These are phyloP conservation scores for Lates japonicus DNA, from an alignment of 2,797 vertebrate species.

Conservation along the genomic window DNA sequence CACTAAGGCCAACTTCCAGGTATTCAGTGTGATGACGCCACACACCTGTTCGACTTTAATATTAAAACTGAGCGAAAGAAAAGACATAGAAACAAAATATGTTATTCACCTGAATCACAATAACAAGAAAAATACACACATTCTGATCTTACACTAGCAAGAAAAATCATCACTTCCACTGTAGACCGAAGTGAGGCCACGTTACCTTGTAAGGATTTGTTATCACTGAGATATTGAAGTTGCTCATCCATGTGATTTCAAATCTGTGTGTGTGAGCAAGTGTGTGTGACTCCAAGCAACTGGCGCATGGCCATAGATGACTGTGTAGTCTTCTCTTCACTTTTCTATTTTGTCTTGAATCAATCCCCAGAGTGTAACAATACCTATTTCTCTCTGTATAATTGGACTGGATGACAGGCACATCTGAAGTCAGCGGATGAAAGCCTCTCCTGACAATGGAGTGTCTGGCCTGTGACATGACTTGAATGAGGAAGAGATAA, in stretches of 20 bases:
- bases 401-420: constrained; percentile 89
- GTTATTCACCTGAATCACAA: background rate
- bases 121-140: background rate
- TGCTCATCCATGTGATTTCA: constrained; percentile 75
- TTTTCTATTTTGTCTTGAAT: constrained; percentile 89
- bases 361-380: constrained; percentile 87
- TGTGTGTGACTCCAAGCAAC: constrained; percentile 56
- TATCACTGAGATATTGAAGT: constrained; percentile 76
- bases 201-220: constrained; percentile 73
- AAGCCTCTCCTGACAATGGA: constrained; percentile 87
- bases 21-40: background rate
- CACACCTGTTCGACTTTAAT: background rate
- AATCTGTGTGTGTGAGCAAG: constrained; percentile 53
- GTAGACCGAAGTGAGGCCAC: constrained; percentile 47
- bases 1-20: background rate
- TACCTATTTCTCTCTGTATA: constrained; percentile 89
- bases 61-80: background rate
- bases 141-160: constrained; percentile 2
- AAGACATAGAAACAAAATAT: background rate
- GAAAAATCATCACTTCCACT: constrained; percentile 44
- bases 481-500: constrained; percentile 87
- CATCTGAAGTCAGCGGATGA: constrained; percentile 88
- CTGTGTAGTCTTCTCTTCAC: constrained; percentile 80
- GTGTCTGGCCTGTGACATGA: constrained; percentile 89
- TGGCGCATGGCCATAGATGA: constrained; percentile 72